A percentile compares a stretch with the other conserved stretches of the same genome.
These are phyloP conservation scores for Rhizoglyphus robini DNA, from an alignment of 1,140 invertebrate species.

Conservation along the genomic window DNA sequence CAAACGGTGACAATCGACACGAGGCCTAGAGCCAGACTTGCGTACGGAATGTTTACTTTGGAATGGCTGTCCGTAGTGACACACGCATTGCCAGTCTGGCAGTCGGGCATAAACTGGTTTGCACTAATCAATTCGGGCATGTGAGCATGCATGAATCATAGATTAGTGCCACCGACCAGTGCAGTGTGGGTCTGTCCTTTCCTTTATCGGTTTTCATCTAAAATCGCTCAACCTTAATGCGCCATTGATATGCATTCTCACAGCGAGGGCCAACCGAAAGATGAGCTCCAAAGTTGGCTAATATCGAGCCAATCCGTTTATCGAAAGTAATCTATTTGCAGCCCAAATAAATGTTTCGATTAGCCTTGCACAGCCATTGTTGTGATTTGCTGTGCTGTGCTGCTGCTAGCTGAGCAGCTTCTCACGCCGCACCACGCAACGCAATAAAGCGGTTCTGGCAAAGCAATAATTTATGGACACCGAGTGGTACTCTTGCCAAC, in stretches of 20 bases:
- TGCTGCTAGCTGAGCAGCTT: neutral
- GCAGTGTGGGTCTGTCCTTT: neutral
- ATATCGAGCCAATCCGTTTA: neutral
- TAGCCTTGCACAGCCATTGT: neutral
- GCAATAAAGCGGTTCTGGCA: too few relatives aligned
- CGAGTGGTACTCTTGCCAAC: too few relatives aligned
- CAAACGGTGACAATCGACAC: too few relatives aligned
- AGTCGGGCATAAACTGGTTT: neutral
- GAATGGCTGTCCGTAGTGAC: neutral
- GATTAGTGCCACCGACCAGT: neutral
- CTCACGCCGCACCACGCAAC: too few relatives aligned
- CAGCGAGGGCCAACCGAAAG: neutral
- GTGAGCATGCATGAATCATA: conserved; percentile 7
- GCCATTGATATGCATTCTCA: conserved; percentile 11
- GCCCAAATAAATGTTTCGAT: conserved; percentile 14
- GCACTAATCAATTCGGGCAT: conserved; percentile 5
- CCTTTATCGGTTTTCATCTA: neutral
- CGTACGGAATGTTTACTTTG: neutral
- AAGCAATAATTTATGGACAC: too few relatives aligned
- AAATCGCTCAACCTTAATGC: conserved; percentile 14
- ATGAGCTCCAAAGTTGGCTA: neutral
- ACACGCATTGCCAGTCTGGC: neutral
- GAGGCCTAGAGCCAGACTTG: too few relatives aligned
- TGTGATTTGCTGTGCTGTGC: neutral
- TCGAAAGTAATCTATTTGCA: conserved; percentile 12